A percentile compares a stretch with the other conserved stretches of the same genome.
These are phyloP conservation scores for Loripinus fragilis DNA, from an alignment of 2,888 invertebrate genomes.

Conservation along the genomic window DNA sequence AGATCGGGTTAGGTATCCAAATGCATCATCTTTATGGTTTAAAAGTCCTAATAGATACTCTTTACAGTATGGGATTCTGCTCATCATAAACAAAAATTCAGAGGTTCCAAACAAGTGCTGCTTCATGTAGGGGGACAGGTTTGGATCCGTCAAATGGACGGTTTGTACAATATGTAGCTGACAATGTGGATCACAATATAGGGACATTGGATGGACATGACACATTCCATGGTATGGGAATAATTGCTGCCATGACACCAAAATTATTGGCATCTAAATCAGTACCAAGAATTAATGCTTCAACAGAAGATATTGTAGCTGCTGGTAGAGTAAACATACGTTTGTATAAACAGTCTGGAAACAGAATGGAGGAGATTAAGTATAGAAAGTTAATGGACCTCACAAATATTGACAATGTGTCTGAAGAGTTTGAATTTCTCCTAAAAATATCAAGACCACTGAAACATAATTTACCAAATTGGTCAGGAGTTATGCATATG, in stretches of 20 bases:
- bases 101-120: background rate
- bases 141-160: background rate
- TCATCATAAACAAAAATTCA: slow-evolving; percentile 1
- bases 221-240: too few relatives aligned
- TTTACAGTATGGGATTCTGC: too few relatives aligned
- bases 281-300: slow-evolving; percentile 8
- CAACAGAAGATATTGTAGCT: background rate
- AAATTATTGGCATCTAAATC: background rate
- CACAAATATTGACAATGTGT: background rate
- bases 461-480: too few relatives aligned
- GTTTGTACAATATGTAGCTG: slow-evolving; percentile 15
- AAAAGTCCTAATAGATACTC: too few relatives aligned
- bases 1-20: too few relatives aligned
- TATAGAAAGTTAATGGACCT: background rate
- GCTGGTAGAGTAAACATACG: slow-evolving; percentile 9
- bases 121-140: background rate
- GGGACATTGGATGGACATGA: too few relatives aligned
- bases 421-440: background rate
- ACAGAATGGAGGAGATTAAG: background rate
- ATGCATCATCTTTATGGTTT: too few relatives aligned
- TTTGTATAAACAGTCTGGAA: background rate
- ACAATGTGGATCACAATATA: slow-evolving; percentile 23
- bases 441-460: too few relatives aligned
- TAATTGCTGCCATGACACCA: slow-evolving; percentile 17
- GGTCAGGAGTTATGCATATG: too few relatives aligned